phyloP scores from a whole-genome alignment of 2,113 vertebrate genomes.

The Otocyon megalotis region DNA sequence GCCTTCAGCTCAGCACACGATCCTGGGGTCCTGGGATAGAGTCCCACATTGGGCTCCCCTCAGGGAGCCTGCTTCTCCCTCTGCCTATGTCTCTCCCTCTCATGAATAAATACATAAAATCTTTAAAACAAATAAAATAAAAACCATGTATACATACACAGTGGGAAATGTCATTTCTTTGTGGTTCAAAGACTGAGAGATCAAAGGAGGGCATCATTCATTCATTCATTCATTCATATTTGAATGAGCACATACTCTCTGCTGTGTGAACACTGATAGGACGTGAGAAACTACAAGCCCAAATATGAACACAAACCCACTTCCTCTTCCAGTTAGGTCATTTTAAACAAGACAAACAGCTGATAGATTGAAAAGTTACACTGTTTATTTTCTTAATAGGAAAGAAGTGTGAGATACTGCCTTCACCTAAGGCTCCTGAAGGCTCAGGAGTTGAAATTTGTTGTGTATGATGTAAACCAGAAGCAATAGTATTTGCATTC shows the following conservation, averaged over 20 bases:
- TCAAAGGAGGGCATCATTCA: neutral
- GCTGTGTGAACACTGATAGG: neutral
- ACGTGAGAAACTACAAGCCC: neutral
- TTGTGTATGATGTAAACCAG: neutral
- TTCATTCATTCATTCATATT: neutral
- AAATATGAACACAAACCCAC: neutral
- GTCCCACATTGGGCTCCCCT: too few species aligned
- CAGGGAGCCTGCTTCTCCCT: too few species aligned
- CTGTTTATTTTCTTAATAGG: slow-evolving; percentile 73
- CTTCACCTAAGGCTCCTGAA: neutral
- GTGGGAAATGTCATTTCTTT: neutral
- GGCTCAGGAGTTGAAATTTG: slow-evolving; percentile 27
- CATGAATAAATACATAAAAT: too few species aligned
- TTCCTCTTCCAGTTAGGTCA: neutral
- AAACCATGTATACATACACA: neutral
- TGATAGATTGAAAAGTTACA: slow-evolving; percentile 23
- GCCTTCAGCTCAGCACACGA: too few species aligned
- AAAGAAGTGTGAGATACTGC: slow-evolving; percentile 14
- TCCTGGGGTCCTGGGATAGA: too few species aligned
- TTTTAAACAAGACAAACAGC: slow-evolving; percentile 46
- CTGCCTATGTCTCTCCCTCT: too few species aligned
- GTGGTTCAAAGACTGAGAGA: slow-evolving; percentile 16
- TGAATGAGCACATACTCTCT: neutral
- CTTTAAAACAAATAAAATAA: too few species aligned
- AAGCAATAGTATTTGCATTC: slow-evolving; percentile 9